phyloP scores from a whole-genome alignment of 2,113 vertebrate species.

The Gorsachius goisagi region DNA sequence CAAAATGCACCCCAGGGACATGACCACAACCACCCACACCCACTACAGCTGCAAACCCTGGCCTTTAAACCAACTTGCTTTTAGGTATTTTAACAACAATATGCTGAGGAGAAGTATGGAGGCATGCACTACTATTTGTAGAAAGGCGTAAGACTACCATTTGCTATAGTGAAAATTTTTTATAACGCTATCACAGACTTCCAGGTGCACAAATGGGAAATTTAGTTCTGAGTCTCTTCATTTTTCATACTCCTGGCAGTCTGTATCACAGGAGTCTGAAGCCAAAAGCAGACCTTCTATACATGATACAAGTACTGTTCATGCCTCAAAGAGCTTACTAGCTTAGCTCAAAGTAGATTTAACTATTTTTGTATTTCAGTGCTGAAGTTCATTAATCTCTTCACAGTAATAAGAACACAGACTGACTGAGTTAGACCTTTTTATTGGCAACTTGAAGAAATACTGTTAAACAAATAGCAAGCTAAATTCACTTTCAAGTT shows the following conservation, averaged over 20 bases:
- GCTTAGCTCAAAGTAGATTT: slow-evolving; percentile 33
- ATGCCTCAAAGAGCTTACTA: background rate
- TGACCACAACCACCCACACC: background rate
- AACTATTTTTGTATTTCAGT: slow-evolving; percentile 30
- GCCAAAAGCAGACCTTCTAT: background rate
- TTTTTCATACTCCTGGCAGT: background rate
- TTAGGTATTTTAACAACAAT: background rate
- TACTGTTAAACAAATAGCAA: background rate
- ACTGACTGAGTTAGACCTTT: background rate
- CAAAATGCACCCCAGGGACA: background rate
- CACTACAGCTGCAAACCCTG: background rate
- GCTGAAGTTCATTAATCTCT: slow-evolving; percentile 6
- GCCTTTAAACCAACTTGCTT: background rate
- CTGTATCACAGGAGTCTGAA: background rate
- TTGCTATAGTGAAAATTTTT: background rate
- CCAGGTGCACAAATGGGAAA: background rate
- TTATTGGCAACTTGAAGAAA: background rate
- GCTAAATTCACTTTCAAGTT: background rate
- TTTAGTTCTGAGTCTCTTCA: background rate
- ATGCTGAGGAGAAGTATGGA: background rate
- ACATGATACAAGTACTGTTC: background rate
- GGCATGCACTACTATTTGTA: background rate
- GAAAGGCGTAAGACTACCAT: background rate
- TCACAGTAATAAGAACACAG: background rate
- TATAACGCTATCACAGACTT: background rate